These are phyloP conservation scores for Hirundichthys speculiger DNA, from an alignment of 2,113 vertebrate species.

Conservation along the genomic window DNA sequence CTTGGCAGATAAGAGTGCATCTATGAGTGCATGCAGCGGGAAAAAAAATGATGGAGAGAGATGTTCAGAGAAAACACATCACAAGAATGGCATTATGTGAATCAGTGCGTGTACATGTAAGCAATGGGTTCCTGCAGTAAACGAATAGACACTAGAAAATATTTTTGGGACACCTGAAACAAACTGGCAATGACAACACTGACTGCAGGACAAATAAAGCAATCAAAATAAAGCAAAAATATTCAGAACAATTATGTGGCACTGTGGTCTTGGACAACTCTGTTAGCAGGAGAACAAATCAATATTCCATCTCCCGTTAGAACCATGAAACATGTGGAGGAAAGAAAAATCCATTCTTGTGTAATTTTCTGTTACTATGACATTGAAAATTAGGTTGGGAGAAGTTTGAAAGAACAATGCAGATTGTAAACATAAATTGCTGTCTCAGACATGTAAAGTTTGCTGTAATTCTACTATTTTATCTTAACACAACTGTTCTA, in stretches of 20 bases:
- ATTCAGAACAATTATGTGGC: constrained; percentile 19
- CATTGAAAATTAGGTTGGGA: constrained; percentile 26
- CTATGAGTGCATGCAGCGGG: background rate
- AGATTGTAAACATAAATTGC: background rate
- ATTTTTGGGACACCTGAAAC: background rate
- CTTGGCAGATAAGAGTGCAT: constrained; percentile 13
- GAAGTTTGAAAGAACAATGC: background rate
- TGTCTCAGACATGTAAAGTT: constrained; percentile 28
- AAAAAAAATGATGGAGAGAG: background rate
- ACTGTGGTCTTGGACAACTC: constrained; percentile 37
- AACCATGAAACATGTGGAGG: constrained; percentile 1
- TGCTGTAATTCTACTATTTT: constrained; percentile 21
- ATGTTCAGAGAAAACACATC: background rate
- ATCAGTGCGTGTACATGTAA: background rate
- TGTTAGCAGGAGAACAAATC: constrained; percentile 42
- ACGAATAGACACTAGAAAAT: background rate
- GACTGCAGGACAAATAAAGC: background rate
- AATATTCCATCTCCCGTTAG: constrained; percentile 50
- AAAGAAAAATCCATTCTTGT: constrained; percentile 15
- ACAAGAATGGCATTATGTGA: background rate
- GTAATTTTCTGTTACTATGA: constrained; percentile 31
- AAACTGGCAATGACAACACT: background rate
- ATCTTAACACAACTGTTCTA: constrained; percentile 17
- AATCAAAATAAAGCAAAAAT: background rate
- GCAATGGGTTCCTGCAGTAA: background rate